phyloP scores from a whole-genome alignment of 2,888 invertebrate genomes.

The Lithosia quadra region DNA sequence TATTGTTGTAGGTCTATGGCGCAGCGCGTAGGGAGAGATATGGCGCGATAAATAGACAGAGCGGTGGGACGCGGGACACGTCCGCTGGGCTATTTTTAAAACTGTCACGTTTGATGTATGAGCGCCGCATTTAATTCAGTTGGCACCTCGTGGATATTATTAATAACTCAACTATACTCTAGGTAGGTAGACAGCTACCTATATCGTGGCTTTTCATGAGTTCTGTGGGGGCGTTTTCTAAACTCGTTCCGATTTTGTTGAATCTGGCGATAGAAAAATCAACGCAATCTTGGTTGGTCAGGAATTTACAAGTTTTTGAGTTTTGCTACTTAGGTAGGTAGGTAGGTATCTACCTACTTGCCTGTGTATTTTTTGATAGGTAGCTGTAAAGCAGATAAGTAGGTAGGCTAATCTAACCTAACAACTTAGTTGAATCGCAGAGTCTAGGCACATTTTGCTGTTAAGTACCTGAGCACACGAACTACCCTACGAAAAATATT shows the following conservation, averaged over 20 bases:
- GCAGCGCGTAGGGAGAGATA: slow-evolving; percentile 70
- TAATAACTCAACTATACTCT: neutral
- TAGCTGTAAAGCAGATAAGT: too few species aligned
- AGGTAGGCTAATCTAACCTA: too few species aligned
- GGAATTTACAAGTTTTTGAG: too few species aligned
- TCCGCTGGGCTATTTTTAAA: slow-evolving; percentile 58
- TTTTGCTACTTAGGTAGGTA: neutral
- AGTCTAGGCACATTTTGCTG: too few species aligned
- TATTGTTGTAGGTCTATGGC: slow-evolving; percentile 59
- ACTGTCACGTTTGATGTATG: slow-evolving; percentile 59
- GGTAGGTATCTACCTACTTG: too few species aligned
- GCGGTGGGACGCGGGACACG: slow-evolving; percentile 59
- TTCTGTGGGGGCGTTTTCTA: neutral
- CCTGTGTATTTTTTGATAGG: too few species aligned
- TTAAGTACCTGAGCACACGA: too few species aligned
- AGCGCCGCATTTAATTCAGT: slow-evolving; percentile 21
- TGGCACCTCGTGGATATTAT: slow-evolving; percentile 14
- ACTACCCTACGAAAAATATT: too few species aligned
- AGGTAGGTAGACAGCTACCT: neutral
- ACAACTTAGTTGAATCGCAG: too few species aligned
- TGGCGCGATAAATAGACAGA: slow-evolving; percentile 81
- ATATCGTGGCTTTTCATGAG: neutral
- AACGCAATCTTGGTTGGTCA: neutral
- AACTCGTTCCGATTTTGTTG: neutral
- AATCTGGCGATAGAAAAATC: neutral